phyloP scores from a whole-genome alignment of 2,113 vertebrate genomes.

The Merops nubicus region DNA sequence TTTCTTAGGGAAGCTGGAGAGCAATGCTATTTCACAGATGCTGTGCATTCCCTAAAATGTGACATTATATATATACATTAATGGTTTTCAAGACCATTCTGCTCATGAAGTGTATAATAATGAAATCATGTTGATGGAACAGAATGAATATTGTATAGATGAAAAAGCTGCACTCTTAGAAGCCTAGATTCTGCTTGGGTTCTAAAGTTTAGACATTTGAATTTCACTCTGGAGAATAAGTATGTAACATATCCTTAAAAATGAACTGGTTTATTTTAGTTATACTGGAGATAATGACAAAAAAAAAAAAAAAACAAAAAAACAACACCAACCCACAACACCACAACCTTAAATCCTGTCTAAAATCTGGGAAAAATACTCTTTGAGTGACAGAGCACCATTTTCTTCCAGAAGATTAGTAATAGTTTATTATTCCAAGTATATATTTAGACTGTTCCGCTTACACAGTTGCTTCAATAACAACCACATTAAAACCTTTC shows the following conservation, averaged over 20 bases:
- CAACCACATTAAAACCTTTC: background rate
- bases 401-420: conserved; percentile 6
- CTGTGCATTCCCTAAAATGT: background rate
- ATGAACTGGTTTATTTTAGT: background rate
- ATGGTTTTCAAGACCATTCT: background rate
- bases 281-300: background rate
- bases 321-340: no score
- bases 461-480: background rate
- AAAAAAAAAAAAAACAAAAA: no score
- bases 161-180: background rate
- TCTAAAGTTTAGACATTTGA: background rate
- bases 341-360: background rate
- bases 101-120: background rate
- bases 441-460: background rate
- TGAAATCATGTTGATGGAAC: background rate
- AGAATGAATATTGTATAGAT: background rate
- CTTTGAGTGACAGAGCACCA: background rate
- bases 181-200: background rate
- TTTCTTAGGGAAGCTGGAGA: background rate
- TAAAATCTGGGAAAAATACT: background rate
- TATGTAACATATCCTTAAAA: background rate
- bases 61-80: background rate
- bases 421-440: background rate
- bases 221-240: background rate
- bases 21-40: background rate